Base-by-base conservation (phyloP, 1,140 invertebrate genomes). In the Drosophila virilis region DNA sequence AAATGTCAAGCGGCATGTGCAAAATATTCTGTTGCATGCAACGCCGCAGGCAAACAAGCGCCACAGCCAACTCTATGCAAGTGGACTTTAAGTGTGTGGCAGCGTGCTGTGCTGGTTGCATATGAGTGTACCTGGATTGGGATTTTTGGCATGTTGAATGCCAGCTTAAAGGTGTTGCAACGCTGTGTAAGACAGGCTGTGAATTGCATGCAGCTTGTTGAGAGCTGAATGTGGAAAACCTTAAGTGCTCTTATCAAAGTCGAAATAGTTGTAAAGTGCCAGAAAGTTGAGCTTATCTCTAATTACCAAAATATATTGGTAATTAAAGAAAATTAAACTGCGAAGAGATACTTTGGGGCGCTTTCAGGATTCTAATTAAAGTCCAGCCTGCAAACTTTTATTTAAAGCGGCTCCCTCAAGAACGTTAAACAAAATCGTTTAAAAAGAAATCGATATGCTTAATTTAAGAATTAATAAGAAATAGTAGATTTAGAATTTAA, bases 1-100 rank as follows among this genome's bases (percentile, higher is more conserved):
- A 86, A 86, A 86, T 86, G 68, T 73, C 74, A 83, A 70, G 78
- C 64, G 75, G 48, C 51, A 51, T 69, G 77, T 67, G 72, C 61
- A 51, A 77, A 88, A 88, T 77, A 88, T 83, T 86, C 79, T 68
- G 83, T 79, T 89, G 83, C 79, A 86, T 88, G 64, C 78, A 64
- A 75, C 67, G 51, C 50, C 52, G 62, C 54, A 65, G 33, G 32
- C 12, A 8, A 28, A 7, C 12, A 5, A 10, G 13, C 2, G 42
- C 52, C 52, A 17, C 37, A 46, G 40, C 1, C 37, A 28, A 59
- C 55, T 58, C 66, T 43, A 46, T 51, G 35, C 48, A 65, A 48
- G 22, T 48, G 46, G 1, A 6, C 51, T 54, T 54, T 48, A n/a
- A 46, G 40, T 46, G 59, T 40, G 45, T 54, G 6, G 48, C 13